Evolutionary conservation across 1,140 invertebrate genomes (phyloP), one percentile per base, ranked within the genome.

Genomic region (Ruditapes philippinarum): DNA sequence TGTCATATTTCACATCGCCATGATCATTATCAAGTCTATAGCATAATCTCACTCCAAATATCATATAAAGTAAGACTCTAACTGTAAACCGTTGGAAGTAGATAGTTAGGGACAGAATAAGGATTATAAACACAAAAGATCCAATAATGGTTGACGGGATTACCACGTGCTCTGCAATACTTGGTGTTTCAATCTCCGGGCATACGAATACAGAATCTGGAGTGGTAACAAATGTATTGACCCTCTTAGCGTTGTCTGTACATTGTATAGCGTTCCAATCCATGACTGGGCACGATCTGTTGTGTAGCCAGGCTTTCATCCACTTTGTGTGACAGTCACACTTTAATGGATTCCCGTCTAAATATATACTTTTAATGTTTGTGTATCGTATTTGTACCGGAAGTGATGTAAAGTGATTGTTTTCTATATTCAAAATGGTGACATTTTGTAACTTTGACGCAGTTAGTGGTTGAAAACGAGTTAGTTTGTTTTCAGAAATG

Each of bases 301-400:
- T 25, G n/a, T 62, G 57, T 3, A 28, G n/a, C 57, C 25, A 62
- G n/a, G 19, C 25, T 62, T 9, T n/a, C 57, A 62, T 62, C 57
- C 57, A 62, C 57, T 25, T 62, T 62, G 22, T 62, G n/a, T 62
- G 57, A 28, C 57, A 62, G n/a, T 62, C 57, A 62, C 57, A 62
- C 19, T 28, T 28, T 7, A 62, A 62, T 11, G 57, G n/a, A n/a
- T 62, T 62, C 28, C 57, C 57, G 57, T 0, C 22, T 28, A 62
- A 25, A 62, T 14, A 57, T 4, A 62, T 19, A 28, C 57, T 62
- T n/a, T 25, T 62, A 28, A 62, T 62, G 57, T 62, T 62, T 28
- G 25, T 62, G 57, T 28, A 62, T 28, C 28, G 25, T 28, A 62
- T 28, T 14, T 62, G 57, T 4, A 62, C 25, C n/a, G 57, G 57